Percentiles rank a stretch among this genome's conserved stretches.
phyloP scores from a whole-genome alignment of 2,888 invertebrate species.

The Phengaris arion region DNA sequence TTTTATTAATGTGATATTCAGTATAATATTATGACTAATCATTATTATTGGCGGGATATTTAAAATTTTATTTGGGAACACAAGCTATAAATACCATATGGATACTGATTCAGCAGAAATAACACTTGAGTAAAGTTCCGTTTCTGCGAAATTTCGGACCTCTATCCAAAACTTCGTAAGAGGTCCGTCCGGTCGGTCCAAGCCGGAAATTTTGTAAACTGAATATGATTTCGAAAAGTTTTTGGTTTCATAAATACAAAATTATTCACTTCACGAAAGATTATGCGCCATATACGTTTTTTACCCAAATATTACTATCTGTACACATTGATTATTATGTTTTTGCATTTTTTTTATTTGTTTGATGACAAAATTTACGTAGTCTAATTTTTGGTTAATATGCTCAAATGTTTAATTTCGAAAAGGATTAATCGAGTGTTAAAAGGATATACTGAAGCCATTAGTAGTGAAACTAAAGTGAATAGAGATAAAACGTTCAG shows the following conservation, averaged over 20 bases:
- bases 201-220: neutral
- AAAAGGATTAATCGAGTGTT: slow-evolving; percentile 10
- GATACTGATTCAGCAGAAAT: slow-evolving; percentile 18
- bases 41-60: neutral
- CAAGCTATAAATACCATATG: slow-evolving; percentile 12
- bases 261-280: no score
- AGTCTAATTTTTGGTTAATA: neutral
- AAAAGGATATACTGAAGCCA: slow-evolving; percentile 5
- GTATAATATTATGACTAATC: neutral
- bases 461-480: slow-evolving; percentile 16
- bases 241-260: neutral
- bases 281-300: no score
- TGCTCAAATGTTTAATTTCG: neutral
- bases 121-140: slow-evolving; percentile 9
- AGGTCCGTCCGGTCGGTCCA: neutral
- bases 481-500: slow-evolving; percentile 30
- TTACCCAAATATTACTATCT: no score
- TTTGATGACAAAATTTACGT: neutral
- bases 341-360: no score
- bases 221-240: slow-evolving; percentile 10
- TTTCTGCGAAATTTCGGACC: slow-evolving; percentile 15
- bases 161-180: neutral
- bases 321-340: no score
- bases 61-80: neutral
- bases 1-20: neutral